Evolutionary conservation across 1,140 invertebrate species (phyloP), one percentile per base, ranked within the genome.

Genomic region (Bombus superbus): DNA sequence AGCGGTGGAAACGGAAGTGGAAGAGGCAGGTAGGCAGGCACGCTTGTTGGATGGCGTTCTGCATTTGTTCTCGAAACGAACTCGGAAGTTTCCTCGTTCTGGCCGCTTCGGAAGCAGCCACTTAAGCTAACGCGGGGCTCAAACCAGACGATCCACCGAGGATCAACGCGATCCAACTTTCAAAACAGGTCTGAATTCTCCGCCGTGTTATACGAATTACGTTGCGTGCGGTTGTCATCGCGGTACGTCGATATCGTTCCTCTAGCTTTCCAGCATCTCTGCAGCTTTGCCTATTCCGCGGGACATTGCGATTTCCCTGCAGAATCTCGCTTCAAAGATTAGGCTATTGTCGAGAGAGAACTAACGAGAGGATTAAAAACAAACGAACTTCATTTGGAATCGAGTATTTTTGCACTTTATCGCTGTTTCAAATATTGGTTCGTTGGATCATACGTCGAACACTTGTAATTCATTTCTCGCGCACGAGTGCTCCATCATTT

Each of bases 101-200:
- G 74, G 40, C 42, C 84, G 64, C 40, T 64, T 47, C 76, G 71
- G 77, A 86, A 75, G 79, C 78, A 81, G 62, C 74, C 88, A 86
- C 88, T 89, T 89, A 89, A 88, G 80, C 75, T 83, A 89, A 89
- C 84, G 86, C 32, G 76, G 73, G 84, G 74, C 73, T 89, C 80
- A 78, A 44, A 18, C 66, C 75, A 42, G 75, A 77, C 80, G 79
- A 89, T 89, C 84, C 68, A 69, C 47, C 69, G 66, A 81, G 89
- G 89, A 90, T 90, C 89, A 90, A 86, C 84, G 82, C 59, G 81
- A 86, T 86, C 85, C 76, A 90, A 90, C 85, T 90, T 90, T 75
- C 85, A 68, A 64, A 81, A 85, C 69, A 62, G 75, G 32, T 35
- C 32, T 35, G 53, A 89, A 80, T 82, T 42, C 62, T 66, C 40